These are phyloP conservation scores for Babylonia areolata DNA, from an alignment of 1,140 invertebrate genomes.

Conservation along the genomic window DNA sequence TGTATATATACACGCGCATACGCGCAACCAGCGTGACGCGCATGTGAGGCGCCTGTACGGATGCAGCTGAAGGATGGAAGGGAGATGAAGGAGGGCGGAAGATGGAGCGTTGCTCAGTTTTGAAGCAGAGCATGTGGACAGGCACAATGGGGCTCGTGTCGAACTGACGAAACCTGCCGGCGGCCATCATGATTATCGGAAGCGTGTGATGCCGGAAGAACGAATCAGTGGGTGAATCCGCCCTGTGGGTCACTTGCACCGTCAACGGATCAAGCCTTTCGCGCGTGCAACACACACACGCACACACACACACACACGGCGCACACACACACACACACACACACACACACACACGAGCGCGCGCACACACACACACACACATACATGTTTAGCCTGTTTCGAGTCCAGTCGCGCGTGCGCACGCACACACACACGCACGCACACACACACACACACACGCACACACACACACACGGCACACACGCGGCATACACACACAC, in stretches of 20 bases:
- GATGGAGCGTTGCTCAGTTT: too few species aligned
- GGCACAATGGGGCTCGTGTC: too few species aligned
- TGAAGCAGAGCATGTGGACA: too few species aligned
- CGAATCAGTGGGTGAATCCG: too few species aligned
- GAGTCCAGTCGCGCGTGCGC: neutral
- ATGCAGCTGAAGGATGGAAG: too few species aligned
- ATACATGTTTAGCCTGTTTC: neutral
- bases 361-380: neutral
- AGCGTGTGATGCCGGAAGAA: too few species aligned
- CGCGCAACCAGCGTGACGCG: neutral
- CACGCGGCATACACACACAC: neutral
- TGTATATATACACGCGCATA: neutral
- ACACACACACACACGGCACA: neutral
- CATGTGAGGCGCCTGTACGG: neutral
- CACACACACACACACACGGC: neutral
- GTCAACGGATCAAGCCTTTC: too few species aligned
- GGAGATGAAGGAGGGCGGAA: too few species aligned
- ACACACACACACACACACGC: neutral
- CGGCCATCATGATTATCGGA: too few species aligned
- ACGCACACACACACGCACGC: neutral
- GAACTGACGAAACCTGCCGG: too few species aligned
- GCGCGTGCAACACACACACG: neutral
- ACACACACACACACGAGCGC: neutral
- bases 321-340: neutral
- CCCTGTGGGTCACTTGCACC: too few species aligned